Evolutionary conservation across 2,888 invertebrate species (phyloP).

Genomic region (Xestoiulus laeticollis): DNA sequence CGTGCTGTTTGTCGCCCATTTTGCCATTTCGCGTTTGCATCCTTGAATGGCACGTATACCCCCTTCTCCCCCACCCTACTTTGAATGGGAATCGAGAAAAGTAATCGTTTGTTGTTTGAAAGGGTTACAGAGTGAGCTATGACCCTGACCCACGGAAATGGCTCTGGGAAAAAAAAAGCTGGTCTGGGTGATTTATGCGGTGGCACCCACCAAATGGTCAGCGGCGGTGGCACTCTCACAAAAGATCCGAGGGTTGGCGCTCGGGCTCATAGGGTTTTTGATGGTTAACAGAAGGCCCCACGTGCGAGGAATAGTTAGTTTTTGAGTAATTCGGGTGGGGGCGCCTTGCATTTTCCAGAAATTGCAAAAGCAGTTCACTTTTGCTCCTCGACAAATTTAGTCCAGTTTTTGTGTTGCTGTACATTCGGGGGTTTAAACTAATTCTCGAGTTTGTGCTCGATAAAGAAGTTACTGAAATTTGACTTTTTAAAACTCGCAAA

Average conservation of each 20-base stretch:
- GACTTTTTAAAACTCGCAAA: not conserved
- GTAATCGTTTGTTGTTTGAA: constrained; percentile 31
- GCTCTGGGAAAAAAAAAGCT: not conserved
- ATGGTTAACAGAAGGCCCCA: constrained; percentile 41
- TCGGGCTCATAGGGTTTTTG: constrained; percentile 29
- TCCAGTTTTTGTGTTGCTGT: not conserved
- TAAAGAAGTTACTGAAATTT: not conserved
- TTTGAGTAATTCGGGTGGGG: not conserved
- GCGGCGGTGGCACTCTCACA: constrained; percentile 38
- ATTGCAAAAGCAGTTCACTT: not conserved
- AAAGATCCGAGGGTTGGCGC: constrained; percentile 10
- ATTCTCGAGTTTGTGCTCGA: not conserved
- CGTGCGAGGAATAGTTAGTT: constrained; percentile 41
- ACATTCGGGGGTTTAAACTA: not conserved
- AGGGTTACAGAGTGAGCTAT: constrained; percentile 35
- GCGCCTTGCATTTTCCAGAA: not conserved
- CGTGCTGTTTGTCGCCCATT: not conserved
- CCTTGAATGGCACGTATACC: constrained; percentile 6
- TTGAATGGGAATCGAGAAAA: constrained; percentile 8
- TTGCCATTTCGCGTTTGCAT: not conserved
- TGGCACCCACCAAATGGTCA: constrained; percentile 41
- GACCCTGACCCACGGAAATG: constrained; percentile 28
- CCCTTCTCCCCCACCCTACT: not conserved
- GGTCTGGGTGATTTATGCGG: constrained; percentile 3
- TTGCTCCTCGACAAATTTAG: not conserved